Percentiles rank a stretch among this genome's conserved stretches.
These are phyloP conservation scores for Pteronura brasiliensis DNA, from an alignment of 2,113 vertebrate species.

Conservation along the genomic window DNA sequence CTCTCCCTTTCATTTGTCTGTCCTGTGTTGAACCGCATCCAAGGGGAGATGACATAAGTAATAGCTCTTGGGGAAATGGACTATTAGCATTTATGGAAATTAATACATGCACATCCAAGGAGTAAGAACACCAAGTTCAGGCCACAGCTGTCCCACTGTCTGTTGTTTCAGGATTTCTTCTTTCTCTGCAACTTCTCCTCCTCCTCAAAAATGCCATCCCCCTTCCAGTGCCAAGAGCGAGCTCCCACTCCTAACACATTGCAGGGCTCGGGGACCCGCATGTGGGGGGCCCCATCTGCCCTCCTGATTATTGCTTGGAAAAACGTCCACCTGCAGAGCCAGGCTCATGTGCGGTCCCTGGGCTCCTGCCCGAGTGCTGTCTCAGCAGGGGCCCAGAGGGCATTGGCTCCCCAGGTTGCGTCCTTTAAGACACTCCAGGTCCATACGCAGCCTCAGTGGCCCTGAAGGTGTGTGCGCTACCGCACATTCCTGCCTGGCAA, in stretches of 20 bases:
- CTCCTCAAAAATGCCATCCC: not conserved
- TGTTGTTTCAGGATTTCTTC: constrained; percentile 42
- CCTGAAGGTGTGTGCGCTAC: not conserved
- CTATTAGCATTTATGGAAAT: constrained; percentile 73
- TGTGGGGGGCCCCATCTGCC: not conserved
- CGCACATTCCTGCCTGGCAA: not conserved
- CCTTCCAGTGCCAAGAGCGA: not conserved
- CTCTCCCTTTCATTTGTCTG: not conserved
- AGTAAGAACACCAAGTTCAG: constrained; percentile 56
- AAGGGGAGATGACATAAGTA: constrained; percentile 67
- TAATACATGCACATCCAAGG: constrained; percentile 41
- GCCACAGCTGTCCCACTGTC: constrained; percentile 58
- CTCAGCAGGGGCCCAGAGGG: not conserved
- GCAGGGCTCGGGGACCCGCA: not conserved
- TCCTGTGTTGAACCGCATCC: constrained; percentile 40
- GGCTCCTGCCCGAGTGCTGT: not conserved
- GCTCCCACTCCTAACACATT: not conserved
- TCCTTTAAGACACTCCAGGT: not conserved
- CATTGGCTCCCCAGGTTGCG: not conserved
- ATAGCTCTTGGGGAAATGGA: constrained; percentile 66
- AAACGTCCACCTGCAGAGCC: not conserved
- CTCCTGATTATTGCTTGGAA: not conserved
- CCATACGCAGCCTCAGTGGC: not conserved
- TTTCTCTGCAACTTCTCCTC: constrained; percentile 44
- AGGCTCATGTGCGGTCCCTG: not conserved